Percentiles rank a stretch among this genome's conserved stretches.
Conservation (phyloP, 2,797 vertebrate genomes). For the Sebastes trivittatus region DNA sequence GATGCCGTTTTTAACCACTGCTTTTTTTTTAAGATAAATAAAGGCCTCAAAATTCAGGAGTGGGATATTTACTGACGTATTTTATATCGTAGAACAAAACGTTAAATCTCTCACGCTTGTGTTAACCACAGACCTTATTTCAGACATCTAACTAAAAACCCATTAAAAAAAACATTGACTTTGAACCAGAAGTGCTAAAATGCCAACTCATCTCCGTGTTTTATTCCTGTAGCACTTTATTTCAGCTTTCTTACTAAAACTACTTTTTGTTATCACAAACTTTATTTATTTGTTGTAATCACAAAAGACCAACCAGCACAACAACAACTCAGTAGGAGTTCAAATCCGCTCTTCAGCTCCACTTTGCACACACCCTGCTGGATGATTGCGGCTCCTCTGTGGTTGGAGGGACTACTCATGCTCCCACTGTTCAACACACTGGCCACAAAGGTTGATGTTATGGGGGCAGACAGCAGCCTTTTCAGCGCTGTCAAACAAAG, state of each 20-base stretch:
- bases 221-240: background rate
- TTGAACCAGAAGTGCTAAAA: too few relatives aligned
- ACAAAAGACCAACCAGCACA: background rate
- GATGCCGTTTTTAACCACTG: too few relatives aligned
- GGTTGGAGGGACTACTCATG: background rate
- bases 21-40: too few relatives aligned
- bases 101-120: too few relatives aligned
- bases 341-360: conserved; percentile 2
- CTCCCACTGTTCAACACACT: conserved; percentile 45
- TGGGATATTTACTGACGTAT: too few relatives aligned
- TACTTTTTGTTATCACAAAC: background rate
- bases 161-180: too few relatives aligned
- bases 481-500: conserved; percentile 63
- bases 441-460: conserved; percentile 62
- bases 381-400: background rate
- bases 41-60: too few relatives aligned
- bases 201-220: accelerated
- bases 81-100: too few relatives aligned
- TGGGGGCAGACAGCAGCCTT: conserved; percentile 63
- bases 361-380: conserved; percentile 40
- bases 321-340: background rate
- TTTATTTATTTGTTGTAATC: background rate
- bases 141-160: too few relatives aligned
- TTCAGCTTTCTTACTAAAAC: background rate
- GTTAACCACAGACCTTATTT: too few relatives aligned